Evolutionary conservation across 2,888 invertebrate genomes (phyloP).

Genomic region (Thumatha senex): DNA sequence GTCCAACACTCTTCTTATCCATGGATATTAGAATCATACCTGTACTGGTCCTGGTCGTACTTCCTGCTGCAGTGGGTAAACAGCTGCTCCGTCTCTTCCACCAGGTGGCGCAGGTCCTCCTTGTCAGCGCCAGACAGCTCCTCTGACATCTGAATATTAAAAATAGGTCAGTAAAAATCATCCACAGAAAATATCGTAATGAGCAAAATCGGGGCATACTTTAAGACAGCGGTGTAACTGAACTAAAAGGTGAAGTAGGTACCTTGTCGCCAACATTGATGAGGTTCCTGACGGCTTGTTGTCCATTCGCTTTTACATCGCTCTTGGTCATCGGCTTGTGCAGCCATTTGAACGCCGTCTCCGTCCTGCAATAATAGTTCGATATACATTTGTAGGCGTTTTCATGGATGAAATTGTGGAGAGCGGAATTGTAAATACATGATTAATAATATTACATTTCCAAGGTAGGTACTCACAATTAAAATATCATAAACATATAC

Average conservation of each 20-base stretch:
- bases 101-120: conserved; percentile 57
- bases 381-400: too few species aligned
- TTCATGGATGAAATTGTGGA: background rate
- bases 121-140: conserved; percentile 57
- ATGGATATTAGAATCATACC: too few species aligned
- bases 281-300: conserved; percentile 54
- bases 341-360: conserved; percentile 65
- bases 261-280: conserved; percentile 62
- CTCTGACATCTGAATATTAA: conserved; percentile 46
- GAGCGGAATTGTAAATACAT: background rate
- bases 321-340: conserved; percentile 47
- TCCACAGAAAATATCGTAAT: background rate
- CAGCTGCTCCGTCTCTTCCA: conserved; percentile 55
- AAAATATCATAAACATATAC: background rate
- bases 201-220: too few species aligned
- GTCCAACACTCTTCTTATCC: too few species aligned
- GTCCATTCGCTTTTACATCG: conserved; percentile 52
- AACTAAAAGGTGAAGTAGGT: background rate
- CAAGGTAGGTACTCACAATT: background rate
- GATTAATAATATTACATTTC: background rate
- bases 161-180: background rate
- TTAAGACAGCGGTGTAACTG: too few species aligned
- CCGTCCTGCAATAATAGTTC: conserved; percentile 46
- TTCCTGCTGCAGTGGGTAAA: conserved; percentile 51
- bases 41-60: conserved; percentile 60